Conservation (phyloP, 2,113 vertebrate species). For the Epinephelus cyanopodus region DNA sequence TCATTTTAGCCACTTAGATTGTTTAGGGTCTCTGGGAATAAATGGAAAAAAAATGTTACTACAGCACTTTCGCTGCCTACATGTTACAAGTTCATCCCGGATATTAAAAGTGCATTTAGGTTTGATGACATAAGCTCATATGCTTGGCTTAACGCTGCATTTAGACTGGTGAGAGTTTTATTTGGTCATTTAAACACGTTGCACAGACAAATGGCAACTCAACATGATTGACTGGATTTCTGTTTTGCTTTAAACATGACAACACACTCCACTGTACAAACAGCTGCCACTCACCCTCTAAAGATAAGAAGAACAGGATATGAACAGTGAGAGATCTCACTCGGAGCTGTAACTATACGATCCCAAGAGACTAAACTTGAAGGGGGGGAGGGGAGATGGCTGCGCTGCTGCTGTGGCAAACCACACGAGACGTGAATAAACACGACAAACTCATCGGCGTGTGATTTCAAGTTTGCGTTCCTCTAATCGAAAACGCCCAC, state of each 20-base stretch:
- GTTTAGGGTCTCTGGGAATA: background rate
- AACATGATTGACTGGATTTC: background rate
- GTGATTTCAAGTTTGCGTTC: slow-evolving; percentile 59
- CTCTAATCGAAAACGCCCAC: slow-evolving; percentile 63
- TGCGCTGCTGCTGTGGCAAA: slow-evolving; percentile 25
- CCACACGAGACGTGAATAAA: slow-evolving; percentile 53
- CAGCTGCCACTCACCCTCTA: slow-evolving; percentile 3
- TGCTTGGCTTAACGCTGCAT: background rate
- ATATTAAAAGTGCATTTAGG: background rate
- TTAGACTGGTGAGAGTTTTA: background rate
- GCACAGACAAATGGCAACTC: background rate
- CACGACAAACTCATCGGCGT: slow-evolving; percentile 40
- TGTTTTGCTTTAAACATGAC: background rate
- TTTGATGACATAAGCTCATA: background rate
- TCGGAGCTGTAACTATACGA: slow-evolving; percentile 16
- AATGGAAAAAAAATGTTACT: background rate
- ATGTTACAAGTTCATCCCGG: background rate
- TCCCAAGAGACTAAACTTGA: slow-evolving; percentile 22
- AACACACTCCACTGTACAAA: slow-evolving; percentile 1
- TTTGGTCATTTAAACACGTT: background rate
- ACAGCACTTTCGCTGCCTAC: background rate
- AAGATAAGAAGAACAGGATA: slow-evolving; percentile 1
- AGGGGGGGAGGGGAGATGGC: slow-evolving; percentile 20
- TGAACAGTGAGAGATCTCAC: slow-evolving; percentile 28
- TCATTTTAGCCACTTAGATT: background rate